These are phyloP conservation scores for Globodera rostochiensis DNA, from an alignment of 1,140 invertebrate genomes.

Conservation along the genomic window DNA sequence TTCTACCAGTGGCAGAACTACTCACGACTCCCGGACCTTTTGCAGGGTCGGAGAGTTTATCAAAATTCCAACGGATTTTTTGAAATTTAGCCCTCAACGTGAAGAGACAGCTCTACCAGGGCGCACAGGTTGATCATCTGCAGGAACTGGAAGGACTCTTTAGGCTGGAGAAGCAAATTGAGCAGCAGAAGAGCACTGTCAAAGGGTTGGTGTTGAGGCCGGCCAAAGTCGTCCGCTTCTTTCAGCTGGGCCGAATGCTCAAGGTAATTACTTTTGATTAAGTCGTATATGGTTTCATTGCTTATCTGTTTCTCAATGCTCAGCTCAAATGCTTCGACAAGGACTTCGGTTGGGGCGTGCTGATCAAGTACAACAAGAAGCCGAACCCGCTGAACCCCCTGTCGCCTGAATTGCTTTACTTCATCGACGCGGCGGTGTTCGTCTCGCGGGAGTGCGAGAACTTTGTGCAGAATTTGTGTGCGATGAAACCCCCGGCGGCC, in stretches of 20 bases:
- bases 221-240: constrained; percentile 85
- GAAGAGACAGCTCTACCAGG: constrained; percentile 74
- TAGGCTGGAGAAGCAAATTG: constrained; percentile 80
- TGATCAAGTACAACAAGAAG: constrained; percentile 84
- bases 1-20: constrained; percentile 99
- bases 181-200: constrained; percentile 76
- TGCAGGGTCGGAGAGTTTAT: constrained; percentile 73
- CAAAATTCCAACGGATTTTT: not conserved
- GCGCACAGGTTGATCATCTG: constrained; percentile 71
- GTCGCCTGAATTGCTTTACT: constrained; percentile 74
- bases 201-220: constrained; percentile 77
- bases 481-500: constrained; percentile 35
- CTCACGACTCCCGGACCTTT: constrained; percentile 83
- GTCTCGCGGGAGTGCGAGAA: constrained; percentile 26
- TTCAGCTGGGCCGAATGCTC: constrained; percentile 87
- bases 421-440: constrained; percentile 35
- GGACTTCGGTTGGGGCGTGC: constrained; percentile 93
- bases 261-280: constrained; percentile 74
- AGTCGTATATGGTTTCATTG: no score
- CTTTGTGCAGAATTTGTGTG: constrained; percentile 33
- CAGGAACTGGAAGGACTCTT: constrained; percentile 81
- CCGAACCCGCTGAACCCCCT: constrained; percentile 69
- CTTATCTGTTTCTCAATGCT: constrained; percentile 7
- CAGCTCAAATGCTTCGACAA: constrained; percentile 81
- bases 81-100: constrained; percentile 33